Percentiles rank a stretch among this genome's conserved stretches.
Conservation (phyloP, 2,113 vertebrate genomes). For the Microcebus lehilahytsara region DNA sequence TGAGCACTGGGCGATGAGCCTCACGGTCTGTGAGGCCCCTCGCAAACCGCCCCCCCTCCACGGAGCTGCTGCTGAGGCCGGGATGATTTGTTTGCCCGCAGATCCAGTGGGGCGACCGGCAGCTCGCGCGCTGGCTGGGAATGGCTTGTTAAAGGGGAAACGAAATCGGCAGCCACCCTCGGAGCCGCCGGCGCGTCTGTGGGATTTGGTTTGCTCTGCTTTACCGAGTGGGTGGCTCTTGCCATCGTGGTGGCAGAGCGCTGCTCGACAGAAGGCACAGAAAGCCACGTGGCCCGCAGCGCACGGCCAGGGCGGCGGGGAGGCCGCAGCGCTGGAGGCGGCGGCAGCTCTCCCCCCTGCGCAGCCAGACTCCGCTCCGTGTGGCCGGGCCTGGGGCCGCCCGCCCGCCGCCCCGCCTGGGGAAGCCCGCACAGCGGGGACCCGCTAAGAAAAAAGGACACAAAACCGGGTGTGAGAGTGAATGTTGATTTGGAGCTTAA, state of each 20-base stretch:
- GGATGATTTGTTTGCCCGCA: constrained; percentile 61
- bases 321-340: background rate
- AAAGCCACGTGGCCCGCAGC: constrained; percentile 40
- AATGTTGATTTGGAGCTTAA: background rate
- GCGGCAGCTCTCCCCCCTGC: background rate
- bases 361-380: background rate
- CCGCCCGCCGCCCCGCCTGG: no score
- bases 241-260: constrained; percentile 22
- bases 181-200: constrained; percentile 43
- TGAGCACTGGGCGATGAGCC: background rate
- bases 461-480: background rate
- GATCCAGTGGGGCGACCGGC: constrained; percentile 36
- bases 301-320: background rate
- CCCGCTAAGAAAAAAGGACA: background rate
- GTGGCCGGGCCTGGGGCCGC: background rate
- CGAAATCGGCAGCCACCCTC: background rate
- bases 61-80: background rate
- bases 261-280: constrained; percentile 46
- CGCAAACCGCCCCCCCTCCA: background rate
- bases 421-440: background rate
- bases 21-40: background rate
- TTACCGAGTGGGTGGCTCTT: constrained; percentile 55
- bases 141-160: constrained; percentile 63
- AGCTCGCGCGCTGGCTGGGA: background rate
- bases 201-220: constrained; percentile 40